Base-by-base conservation (phyloP, 2,113 vertebrate genomes). In the Neomonachus schauinslandi region DNA sequence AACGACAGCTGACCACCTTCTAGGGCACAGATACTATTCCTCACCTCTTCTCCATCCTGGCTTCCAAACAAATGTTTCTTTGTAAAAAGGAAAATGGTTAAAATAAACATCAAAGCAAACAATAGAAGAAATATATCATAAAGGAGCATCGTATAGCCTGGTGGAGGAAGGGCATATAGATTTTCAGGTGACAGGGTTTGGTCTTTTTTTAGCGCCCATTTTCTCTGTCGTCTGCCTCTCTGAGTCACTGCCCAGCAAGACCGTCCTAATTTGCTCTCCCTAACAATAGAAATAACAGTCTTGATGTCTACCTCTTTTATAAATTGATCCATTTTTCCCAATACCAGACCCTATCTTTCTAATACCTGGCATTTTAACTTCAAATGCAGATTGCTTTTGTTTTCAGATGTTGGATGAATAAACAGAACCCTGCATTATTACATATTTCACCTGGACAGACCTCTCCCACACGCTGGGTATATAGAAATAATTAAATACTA, bases 181-280 rank as follows among this genome's bases (percentile, higher is more conserved):
- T 71, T 93, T 69, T 59, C 5, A 15, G 65, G 53, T 72, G 82
- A 94, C n/a, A 81, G 19, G 4, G 31, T 95, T 65, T 92, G 14
- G 74, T 95, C 72, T 95, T 94, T 96, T 90, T 87, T 90, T 88
- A 92, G n/a, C 3, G 28, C 39, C 36, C 65, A 63, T 77, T 97
- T 95, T 92, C 67, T 94, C 67, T 90, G 76, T 93, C 31, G 51
- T 79, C 55, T 92, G 87, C 33, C 33, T 84, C 80, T 95, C 74
- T 96, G 89, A 93, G 77, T 93, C 88, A 94, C 57, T 67, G 53
- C 92, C 59, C 97, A 98, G 95, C 80, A 94, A 96, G 95, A 96
- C 33, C 1, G 24, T 88, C 94, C 96, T 95, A 90, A 95, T 87
- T 98, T 91, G 39, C 46, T 95, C 76, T 76, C 16, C 13, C 22